Evolutionary conservation across 2,797 vertebrate genomes (phyloP).

Genomic region (Sebastolobus alascanus): DNA sequence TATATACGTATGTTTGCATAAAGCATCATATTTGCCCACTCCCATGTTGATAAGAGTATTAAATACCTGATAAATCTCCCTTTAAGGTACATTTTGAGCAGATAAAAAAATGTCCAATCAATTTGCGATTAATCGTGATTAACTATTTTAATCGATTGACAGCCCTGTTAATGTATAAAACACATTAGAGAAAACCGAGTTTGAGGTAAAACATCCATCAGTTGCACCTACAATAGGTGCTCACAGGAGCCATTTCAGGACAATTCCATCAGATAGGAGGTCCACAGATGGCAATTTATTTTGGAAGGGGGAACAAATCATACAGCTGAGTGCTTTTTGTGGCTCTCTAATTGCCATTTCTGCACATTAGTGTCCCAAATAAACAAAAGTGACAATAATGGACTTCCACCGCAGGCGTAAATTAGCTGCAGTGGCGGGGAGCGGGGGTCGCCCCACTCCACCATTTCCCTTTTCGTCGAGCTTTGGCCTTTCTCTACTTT

Average conservation of each 20-base stretch:
- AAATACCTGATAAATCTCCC: too few species aligned
- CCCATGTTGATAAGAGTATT: too few species aligned
- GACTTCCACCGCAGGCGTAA: constrained; percentile 48
- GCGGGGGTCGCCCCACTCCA: constrained; percentile 17
- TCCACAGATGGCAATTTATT: constrained; percentile 57
- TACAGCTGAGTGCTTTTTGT: constrained; percentile 61
- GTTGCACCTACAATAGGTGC: constrained; percentile 5
- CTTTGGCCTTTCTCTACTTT: constrained; percentile 23
- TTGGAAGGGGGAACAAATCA: constrained; percentile 27
- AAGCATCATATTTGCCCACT: too few species aligned
- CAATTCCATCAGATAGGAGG: constrained; percentile 38
- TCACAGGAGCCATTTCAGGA: constrained; percentile 44
- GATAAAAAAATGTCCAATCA: too few species aligned
- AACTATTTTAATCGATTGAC: too few species aligned
- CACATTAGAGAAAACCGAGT: not conserved
- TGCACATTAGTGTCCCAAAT: constrained; percentile 71
- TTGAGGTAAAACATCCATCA: not conserved
- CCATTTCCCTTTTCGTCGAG: constrained; percentile 6
- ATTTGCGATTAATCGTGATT: too few species aligned
- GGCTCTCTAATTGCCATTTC: constrained; percentile 61
- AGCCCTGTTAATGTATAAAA: not conserved
- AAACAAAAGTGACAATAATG: constrained; percentile 69
- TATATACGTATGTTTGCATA: too few species aligned
- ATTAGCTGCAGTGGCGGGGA: constrained; percentile 48
- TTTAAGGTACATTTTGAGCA: too few species aligned